Evolutionary conservation across 2,113 vertebrate species (phyloP).

Genomic region (Galemys pyrenaicus): DNA sequence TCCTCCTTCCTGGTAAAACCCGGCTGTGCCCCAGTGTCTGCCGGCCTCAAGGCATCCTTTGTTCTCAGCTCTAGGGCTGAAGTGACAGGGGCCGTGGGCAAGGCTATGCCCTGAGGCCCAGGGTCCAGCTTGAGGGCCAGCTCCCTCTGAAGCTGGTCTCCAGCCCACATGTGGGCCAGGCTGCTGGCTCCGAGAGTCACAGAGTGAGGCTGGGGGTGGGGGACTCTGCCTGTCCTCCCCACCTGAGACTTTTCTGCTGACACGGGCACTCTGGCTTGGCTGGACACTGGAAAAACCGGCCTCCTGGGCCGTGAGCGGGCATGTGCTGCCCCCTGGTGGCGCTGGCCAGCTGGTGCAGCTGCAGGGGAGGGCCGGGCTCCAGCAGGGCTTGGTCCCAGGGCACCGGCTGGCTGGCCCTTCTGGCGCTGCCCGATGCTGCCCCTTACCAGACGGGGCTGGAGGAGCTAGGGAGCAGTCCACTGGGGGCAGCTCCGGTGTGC

Average conservation of each 20-base stretch:
- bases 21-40: background rate
- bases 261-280: background rate
- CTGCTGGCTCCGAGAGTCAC: too few relatives aligned
- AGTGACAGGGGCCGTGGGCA: background rate
- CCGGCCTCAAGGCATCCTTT: slow-evolving; percentile 44
- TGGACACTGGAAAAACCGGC: too few relatives aligned
- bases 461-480: too few relatives aligned
- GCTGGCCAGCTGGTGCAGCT: background rate
- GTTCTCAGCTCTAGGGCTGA: slow-evolving; percentile 29
- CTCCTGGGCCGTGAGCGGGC: background rate
- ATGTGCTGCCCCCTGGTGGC: slow-evolving; percentile 85
- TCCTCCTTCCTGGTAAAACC: slow-evolving; percentile 51
- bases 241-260: slow-evolving; percentile 47
- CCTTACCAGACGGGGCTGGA: too few relatives aligned
- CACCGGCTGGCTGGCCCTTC: too few relatives aligned
- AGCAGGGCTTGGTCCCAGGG: too few relatives aligned
- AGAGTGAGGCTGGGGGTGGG: too few relatives aligned
- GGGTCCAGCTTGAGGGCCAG: background rate
- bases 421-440: too few relatives aligned
- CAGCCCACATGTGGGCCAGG: background rate
- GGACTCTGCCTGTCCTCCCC: too few relatives aligned
- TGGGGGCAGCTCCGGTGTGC: too few relatives aligned
- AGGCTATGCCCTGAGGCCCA: background rate
- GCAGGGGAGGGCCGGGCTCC: too few relatives aligned
- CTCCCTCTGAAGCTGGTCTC: slow-evolving; percentile 67